These are phyloP conservation scores for Trochalopteron elliotii DNA, from an alignment of 2,113 vertebrate genomes.

Conservation along the genomic window DNA sequence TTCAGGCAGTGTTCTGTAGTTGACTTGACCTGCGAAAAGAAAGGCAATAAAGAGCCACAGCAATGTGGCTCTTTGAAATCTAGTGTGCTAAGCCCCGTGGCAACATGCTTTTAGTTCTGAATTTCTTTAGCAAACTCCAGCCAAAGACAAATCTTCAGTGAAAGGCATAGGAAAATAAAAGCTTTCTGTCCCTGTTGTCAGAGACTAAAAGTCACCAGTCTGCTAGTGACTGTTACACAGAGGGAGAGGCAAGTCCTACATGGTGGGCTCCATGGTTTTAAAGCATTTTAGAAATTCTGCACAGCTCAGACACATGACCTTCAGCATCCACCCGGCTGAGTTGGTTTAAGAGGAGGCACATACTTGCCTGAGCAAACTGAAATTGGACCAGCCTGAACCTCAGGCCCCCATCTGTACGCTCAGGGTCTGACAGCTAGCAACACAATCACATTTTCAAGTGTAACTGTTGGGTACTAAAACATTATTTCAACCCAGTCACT, in stretches of 20 bases:
- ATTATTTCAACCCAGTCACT: background rate
- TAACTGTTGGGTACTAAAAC: background rate
- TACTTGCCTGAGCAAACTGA: background rate
- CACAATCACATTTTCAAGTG: background rate
- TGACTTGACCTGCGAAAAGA: conserved; percentile 51
- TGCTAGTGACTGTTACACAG: background rate
- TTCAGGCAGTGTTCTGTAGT: conserved; percentile 24
- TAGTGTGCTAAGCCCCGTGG: background rate
- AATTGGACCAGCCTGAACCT: background rate
- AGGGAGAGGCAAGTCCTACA: background rate
- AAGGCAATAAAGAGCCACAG: conserved; percentile 34
- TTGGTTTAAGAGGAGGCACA: background rate
- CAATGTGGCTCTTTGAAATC: conserved; percentile 13
- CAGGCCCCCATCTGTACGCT: background rate
- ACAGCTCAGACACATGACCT: background rate
- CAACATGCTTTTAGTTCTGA: background rate
- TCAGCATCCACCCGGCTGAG: background rate
- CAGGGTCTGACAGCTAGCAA: background rate
- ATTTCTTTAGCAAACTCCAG: conserved; percentile 13
- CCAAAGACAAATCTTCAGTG: background rate
- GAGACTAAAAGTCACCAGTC: background rate
- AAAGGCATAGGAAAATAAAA: background rate
- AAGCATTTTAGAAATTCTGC: background rate
- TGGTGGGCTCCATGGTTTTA: background rate
- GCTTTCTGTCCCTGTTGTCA: background rate